Base-by-base conservation (phyloP, 2,888 invertebrate species). In the Philopedon plagiatum region DNA sequence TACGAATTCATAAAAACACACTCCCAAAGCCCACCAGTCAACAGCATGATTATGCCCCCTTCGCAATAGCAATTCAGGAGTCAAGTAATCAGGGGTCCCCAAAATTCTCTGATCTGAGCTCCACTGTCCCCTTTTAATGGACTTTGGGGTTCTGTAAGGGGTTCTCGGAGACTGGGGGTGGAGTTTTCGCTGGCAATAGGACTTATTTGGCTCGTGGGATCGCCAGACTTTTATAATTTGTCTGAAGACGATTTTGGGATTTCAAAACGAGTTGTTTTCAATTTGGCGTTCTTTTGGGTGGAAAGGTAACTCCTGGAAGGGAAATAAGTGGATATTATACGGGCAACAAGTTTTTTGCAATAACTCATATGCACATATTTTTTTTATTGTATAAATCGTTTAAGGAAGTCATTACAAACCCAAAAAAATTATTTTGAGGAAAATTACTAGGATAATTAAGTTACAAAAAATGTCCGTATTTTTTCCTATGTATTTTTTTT, bases 11-110 rank as follows among this genome's bases (percentile, higher is more conserved):
- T 95, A 98, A 15, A 97, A 89, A 83, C 98, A 98, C 0, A 98
- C 96, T 1, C 98, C 98, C 32, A 98, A 85, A 0, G 98, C 94
- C 98, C 98, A 98, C 96, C 97, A 98, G 84, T 98, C 98, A 0
- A 98, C 97, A 11, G 92, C 91, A 18, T 92, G 89, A 57, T 94
- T 95, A 78, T 94, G 94, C 1, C 92, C 92, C 80, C 91, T 87
- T 77, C 90, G 91, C 61, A 94, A 85, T 9, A 98, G 87, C 68
- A 98, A 87, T 83, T 98, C 98, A 0, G 98, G 98, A 0, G 98
- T 97, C 73, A 98, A 88, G 86, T 98, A 98, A 85, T 98, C 98
- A 0, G 98, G 98, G 0, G 98, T 98, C 0, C 98, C 98, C 26
- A 98, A 87, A 74, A 98, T 95, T 73, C 94, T 89, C 78, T 94